Base-by-base conservation (phyloP, 2,797 vertebrate genomes). In the Parauchenoglanis punctatus region DNA sequence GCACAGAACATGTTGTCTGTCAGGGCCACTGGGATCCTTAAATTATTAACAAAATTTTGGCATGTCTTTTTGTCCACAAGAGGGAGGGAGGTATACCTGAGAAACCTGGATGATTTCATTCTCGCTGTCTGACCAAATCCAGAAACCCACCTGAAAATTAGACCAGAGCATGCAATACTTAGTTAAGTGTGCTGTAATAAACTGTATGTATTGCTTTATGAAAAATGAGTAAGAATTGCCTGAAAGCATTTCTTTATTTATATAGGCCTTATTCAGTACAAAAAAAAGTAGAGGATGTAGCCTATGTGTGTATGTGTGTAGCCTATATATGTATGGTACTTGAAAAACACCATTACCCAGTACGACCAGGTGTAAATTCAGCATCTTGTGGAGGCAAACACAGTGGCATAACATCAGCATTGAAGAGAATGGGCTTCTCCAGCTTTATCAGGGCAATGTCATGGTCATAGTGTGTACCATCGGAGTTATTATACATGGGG, bases 1-100 rank as follows among this genome's bases (percentile, higher is more conserved):
- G 92, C 95, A 28, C 95, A 96, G 85, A 95, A 94, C 95, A 95
- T 95, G 90, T 95, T 95, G 44, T 89, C 23, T 49, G 94, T 92
- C 78, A 94, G 28, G 28, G 77, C 28, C 52, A 86, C 85, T 59
- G 65, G 77, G 40, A 59, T 31, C 77, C 25, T 73, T 13, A 81
- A 81, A 15, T 0, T 0, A 15, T 0, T 17, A 8, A 94, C 0
- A 23, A 93, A 93, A 2, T 5, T 0, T 0, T 25, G 82, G 88
- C 95, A 96, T 5, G 0, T 86, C 40, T 77, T 11, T 83, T 92
- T 73, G 0, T 87, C 84, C 86, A 94, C 94, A 86, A 95, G 12
- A 75, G 92, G 94, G 20, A 95, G 1, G 0, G 28, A 15, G 46
- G 93, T 67, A 13, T 91, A 94, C 12, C 89, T 91, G 73, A 95